A percentile compares a stretch with the other conserved stretches of the same genome.
Evolutionary conservation across 2,113 vertebrate species (phyloP).

Genomic region (Salvelinus alpinus): DNA sequence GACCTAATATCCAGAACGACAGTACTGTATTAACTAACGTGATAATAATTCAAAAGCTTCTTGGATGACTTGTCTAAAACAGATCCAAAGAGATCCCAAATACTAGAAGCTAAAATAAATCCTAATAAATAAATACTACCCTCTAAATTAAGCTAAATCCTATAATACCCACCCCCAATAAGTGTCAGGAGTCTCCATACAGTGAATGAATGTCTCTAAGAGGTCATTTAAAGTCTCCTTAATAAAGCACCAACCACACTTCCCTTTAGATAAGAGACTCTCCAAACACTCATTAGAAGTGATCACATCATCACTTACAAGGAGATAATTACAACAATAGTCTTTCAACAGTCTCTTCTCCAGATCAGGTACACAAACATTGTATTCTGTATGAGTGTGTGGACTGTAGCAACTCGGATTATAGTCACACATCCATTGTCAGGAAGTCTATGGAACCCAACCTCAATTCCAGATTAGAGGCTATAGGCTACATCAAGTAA

Average conservation of each 20-base stretch:
- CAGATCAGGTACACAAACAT: neutral
- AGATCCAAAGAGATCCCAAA: neutral
- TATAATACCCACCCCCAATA: neutral
- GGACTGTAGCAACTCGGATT: neutral
- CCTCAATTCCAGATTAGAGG: neutral
- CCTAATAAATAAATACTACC: neutral
- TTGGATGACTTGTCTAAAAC: neutral
- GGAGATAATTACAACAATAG: constrained; percentile 6
- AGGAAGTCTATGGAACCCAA: neutral
- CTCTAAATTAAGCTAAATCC: constrained; percentile 38
- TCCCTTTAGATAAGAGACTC: constrained; percentile 22
- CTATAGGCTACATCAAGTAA: no score
- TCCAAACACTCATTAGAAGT: constrained; percentile 22
- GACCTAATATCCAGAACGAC: neutral
- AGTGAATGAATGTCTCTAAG: neutral
- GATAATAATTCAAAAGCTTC: neutral
- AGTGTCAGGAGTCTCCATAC: neutral
- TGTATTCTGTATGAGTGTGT: neutral
- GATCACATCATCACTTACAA: constrained; percentile 5
- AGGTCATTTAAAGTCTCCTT: neutral
- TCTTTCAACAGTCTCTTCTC: neutral
- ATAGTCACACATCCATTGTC: neutral
- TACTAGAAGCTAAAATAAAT: neutral
- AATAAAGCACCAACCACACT: constrained; percentile 8
- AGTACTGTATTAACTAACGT: neutral